Conservation (phyloP, 2,888 invertebrate species). For the Scaptomyza reducta region DNA sequence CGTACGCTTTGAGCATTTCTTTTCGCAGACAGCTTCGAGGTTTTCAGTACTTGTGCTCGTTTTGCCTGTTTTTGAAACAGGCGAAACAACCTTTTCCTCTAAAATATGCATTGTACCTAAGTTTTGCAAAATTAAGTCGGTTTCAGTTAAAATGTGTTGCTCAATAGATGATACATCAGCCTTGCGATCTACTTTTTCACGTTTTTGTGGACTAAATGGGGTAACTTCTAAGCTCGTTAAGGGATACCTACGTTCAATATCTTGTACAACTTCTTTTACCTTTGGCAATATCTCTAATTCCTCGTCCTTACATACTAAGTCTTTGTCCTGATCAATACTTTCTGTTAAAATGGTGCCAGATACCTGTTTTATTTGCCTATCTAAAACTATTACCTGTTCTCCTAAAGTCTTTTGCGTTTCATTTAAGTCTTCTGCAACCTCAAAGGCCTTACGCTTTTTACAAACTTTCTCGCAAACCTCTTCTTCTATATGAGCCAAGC, state of each 20-base stretch:
- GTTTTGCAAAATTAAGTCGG: constrained; percentile 65
- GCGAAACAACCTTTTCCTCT: constrained; percentile 48
- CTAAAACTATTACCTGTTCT: constrained; percentile 60
- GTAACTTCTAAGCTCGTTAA: constrained; percentile 67
- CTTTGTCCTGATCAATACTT: constrained; percentile 50
- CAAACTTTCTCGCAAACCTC: constrained; percentile 81
- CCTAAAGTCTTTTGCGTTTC: constrained; percentile 77
- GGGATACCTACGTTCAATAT: constrained; percentile 85
- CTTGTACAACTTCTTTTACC: constrained; percentile 86
- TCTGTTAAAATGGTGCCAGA: constrained; percentile 63
- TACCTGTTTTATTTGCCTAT: constrained; percentile 54
- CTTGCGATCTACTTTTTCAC: constrained; percentile 52
- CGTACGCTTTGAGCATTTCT: constrained; percentile 69
- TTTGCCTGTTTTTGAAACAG: constrained; percentile 36
- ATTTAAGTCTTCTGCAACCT: constrained; percentile 71
- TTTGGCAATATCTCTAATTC: constrained; percentile 82
- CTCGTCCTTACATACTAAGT: constrained; percentile 55
- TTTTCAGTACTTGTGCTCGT: constrained; percentile 40
- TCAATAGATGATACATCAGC: constrained; percentile 64
- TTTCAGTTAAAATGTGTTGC: constrained; percentile 70
- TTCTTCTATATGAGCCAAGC: constrained; percentile 66
- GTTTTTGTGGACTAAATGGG: constrained; percentile 80
- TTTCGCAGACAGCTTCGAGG: constrained; percentile 77
- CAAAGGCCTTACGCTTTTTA: constrained; percentile 69
- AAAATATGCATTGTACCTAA: constrained; percentile 31